phyloP scores from a whole-genome alignment of 2,113 vertebrate species.

The Holacanthus passer region DNA sequence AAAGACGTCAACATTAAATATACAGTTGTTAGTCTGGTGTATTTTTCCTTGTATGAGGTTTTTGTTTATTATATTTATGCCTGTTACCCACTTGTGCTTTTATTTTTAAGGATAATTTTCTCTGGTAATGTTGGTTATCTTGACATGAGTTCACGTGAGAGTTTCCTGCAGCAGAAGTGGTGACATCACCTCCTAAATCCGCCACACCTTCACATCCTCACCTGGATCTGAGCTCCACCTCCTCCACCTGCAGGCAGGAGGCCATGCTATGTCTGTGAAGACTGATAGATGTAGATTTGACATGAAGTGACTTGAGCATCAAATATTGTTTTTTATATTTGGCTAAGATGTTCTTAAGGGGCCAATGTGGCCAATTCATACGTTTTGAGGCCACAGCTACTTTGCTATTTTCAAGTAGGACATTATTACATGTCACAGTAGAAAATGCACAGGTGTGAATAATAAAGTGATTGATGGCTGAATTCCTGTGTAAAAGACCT shows the following conservation, averaged over 20 bases:
- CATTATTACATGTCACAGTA: neutral
- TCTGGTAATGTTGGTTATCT: neutral
- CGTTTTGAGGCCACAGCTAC: neutral
- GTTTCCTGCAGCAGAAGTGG: slow-evolving; percentile 48
- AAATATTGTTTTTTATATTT: neutral
- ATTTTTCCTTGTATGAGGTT: neutral
- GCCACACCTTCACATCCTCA: slow-evolving; percentile 13
- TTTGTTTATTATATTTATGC: neutral
- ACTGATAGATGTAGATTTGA: neutral
- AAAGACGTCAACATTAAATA: neutral
- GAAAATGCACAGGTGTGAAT: neutral
- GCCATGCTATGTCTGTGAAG: neutral
- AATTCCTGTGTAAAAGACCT: neutral
- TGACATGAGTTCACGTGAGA: neutral
- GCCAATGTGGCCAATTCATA: too few species aligned
- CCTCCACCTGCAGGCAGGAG: neutral
- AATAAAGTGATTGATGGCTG: neutral
- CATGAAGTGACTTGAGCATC: neutral
- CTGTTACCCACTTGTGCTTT: neutral
- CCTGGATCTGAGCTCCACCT: neutral
- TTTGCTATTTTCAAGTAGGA: too few species aligned
- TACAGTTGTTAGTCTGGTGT: rapidly evolving
- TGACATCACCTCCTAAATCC: slow-evolving; percentile 64
- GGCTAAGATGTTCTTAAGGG: neutral
- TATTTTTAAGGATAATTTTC: slow-evolving; percentile 39